Base-by-base conservation (phyloP, 2,888 invertebrate genomes). In the Drosophila engyochracea region DNA sequence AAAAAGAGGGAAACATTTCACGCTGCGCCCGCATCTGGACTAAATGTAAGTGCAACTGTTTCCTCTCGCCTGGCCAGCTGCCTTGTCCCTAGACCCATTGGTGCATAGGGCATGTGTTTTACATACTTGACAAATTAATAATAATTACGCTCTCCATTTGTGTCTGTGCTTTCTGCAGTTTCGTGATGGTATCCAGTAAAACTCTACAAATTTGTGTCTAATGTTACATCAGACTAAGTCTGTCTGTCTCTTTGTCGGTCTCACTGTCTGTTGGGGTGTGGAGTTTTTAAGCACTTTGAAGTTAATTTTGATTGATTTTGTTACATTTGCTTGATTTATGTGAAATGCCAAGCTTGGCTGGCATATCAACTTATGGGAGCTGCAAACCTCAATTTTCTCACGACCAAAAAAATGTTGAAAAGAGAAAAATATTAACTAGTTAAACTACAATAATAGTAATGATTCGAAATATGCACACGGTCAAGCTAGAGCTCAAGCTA, bases 41-140 rank as follows among this genome's bases (percentile, higher is more conserved):
- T 55, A 25, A 35, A 58, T 44, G 59, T 64, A 61, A 78, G 71
- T 75, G 79, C 79, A 74, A 66, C 74, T 68, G 67, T 79, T 28
- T 54, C 33, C 52, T 33, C 71, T 49, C 37, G 30, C 54, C 12
- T 39, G 16, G 41, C 44, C 31, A 37, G 37, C 41, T 30, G 41
- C 3, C n/a, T 4, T 31, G 4, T 5, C 31, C 22, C 41, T 64
- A 74, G 72, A 65, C 76, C 22, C 76, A 51, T 51, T 41, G 74
- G 70, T 68, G 74, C 79, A 72, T 31, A 64, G 83, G 81, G 85
- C 86, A 86, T 89, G 89, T 89, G 85, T 85, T 89, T 89, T 87
- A 85, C 82, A 89, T 87, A 85, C 89, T 89, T 87, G 89, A 89
- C 87, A 87, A 87, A 87, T 89, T 89, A 83, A 87, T 89, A 89